Conservation (phyloP, 2,888 invertebrate genomes). For the Sesia apiformis region DNA sequence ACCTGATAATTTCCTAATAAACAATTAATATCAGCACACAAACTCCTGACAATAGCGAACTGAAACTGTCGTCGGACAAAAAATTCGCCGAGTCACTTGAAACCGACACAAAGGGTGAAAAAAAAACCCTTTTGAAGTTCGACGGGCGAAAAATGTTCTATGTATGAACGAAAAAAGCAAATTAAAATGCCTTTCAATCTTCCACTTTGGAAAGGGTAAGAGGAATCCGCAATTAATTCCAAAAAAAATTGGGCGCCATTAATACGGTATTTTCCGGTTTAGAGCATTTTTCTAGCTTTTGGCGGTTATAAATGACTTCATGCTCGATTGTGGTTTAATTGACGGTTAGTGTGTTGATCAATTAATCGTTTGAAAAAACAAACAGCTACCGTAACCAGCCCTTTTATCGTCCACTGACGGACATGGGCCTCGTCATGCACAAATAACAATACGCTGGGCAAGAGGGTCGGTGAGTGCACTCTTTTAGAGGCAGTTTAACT, state of each 20-base stretch:
- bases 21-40: slow-evolving; percentile 2
- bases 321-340: too few relatives aligned
- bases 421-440: too few relatives aligned
- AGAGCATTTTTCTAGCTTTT: not conserved
- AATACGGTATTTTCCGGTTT: slow-evolving; percentile 20
- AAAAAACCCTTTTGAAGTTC: slow-evolving; percentile 12
- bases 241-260: slow-evolving; percentile 18
- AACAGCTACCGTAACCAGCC: too few relatives aligned
- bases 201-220: slow-evolving; percentile 11
- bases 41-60: slow-evolving; percentile 3
- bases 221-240: slow-evolving; percentile 14
- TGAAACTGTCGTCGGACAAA: slow-evolving; percentile 9
- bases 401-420: too few relatives aligned
- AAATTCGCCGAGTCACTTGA: slow-evolving; percentile 16
- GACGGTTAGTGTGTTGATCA: too few relatives aligned
- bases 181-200: slow-evolving; percentile 27
- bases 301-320: not conserved
- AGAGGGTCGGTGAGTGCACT: too few relatives aligned
- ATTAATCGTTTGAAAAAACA: too few relatives aligned
- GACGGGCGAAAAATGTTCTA: slow-evolving; percentile 20
- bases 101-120: slow-evolving; percentile 10
- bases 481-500: too few relatives aligned
- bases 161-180: slow-evolving; percentile 21
- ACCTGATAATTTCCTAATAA: not conserved
- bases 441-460: too few relatives aligned